A percentile compares a stretch with the other conserved stretches of the same genome.
Evolutionary conservation across 1,140 invertebrate species (phyloP).

Genomic region (Drosophila oshimai): DNA sequence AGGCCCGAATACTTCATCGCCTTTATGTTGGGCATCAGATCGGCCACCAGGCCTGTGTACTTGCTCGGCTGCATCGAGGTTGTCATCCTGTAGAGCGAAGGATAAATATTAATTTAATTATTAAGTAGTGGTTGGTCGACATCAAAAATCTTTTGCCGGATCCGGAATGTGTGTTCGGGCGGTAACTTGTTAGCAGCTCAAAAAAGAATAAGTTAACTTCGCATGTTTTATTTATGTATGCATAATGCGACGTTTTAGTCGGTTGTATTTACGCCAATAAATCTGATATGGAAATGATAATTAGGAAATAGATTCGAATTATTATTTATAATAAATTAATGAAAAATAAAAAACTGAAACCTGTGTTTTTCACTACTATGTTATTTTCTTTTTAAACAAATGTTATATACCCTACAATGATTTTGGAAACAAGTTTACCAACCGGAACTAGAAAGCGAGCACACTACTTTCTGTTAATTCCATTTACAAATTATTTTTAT

Average conservation of each 20-base stretch:
- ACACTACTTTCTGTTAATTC: too few relatives aligned
- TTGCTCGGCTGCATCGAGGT: constrained; percentile 68
- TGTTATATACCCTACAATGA: too few relatives aligned
- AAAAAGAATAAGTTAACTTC: constrained; percentile 12
- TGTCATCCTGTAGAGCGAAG: constrained; percentile 40
- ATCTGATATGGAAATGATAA: too few relatives aligned
- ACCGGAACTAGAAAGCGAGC: too few relatives aligned
- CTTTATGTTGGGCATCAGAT: constrained; percentile 91
- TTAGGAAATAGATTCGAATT: too few relatives aligned
- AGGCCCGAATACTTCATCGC: constrained; percentile 90
- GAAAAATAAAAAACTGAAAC: too few relatives aligned
- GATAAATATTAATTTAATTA: constrained; percentile 23
- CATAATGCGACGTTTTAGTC: constrained; percentile 1
- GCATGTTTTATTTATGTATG: constrained; percentile 27
- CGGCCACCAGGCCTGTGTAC: constrained; percentile 88
- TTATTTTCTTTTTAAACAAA: too few relatives aligned
- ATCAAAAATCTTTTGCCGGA: neutral
- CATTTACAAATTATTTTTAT: too few relatives aligned
- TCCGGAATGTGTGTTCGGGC: neutral
- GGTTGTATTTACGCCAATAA: neutral
- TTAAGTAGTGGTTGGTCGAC: neutral
- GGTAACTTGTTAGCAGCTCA: neutral
- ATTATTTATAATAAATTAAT: too few relatives aligned
- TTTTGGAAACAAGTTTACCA: too few relatives aligned
- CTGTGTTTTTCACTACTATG: too few relatives aligned